Evolutionary conservation across 2,797 vertebrate species (phyloP).

Genomic region (Lepilemur septentrionalis): DNA sequence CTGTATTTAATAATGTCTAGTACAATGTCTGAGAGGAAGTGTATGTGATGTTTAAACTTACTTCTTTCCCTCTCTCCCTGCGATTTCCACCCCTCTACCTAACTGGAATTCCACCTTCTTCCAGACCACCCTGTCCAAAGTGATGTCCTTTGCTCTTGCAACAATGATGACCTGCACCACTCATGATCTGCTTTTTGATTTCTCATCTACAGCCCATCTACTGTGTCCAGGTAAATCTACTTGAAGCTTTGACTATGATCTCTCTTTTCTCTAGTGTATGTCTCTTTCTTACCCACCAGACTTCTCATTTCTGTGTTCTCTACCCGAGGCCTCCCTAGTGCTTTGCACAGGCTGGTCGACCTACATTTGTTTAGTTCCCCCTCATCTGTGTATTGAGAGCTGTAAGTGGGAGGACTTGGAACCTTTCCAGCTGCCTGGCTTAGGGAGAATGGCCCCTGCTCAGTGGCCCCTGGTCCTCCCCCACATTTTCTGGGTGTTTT

Average conservation of each 20-base stretch:
- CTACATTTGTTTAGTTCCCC: not conserved
- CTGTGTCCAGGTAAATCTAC: not conserved
- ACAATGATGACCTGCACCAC: no score
- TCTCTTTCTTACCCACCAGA: not conserved
- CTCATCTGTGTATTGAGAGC: not conserved
- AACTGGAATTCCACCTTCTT: not conserved
- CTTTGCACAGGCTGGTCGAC: not conserved
- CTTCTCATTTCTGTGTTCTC: not conserved
- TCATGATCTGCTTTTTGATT: not conserved
- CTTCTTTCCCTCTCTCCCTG: not conserved
- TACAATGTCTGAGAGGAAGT: not conserved
- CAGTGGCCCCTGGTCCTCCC: not conserved
- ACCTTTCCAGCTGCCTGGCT: constrained; percentile 2
- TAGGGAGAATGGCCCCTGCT: not conserved
- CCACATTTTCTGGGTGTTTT: constrained; percentile 23
- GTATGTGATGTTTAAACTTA: not conserved
- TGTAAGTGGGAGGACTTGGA: not conserved
- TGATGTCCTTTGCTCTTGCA: not conserved
- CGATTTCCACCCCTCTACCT: not conserved
- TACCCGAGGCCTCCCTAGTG: not conserved
- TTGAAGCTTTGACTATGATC: not conserved
- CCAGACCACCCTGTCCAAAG: not conserved
- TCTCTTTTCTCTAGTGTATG: not conserved
- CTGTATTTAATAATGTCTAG: not conserved
- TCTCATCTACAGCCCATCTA: not conserved